phyloP scores from a whole-genome alignment of 2,888 invertebrate species.

The Ischnus inquisitorius region DNA sequence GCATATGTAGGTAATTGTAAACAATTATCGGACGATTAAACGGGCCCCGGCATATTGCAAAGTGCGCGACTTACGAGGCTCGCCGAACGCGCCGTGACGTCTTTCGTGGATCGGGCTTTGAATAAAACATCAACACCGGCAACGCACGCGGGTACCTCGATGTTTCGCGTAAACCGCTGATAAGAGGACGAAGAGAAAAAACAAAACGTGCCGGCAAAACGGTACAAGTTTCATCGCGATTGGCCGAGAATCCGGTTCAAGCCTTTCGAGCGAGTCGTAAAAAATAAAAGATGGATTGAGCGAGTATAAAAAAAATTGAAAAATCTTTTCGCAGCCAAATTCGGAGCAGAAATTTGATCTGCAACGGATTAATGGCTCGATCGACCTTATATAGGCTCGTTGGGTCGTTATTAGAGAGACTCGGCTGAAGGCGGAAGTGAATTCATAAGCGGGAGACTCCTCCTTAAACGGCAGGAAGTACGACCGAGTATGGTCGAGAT shows the following conservation, averaged over 20 bases:
- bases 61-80: not conserved
- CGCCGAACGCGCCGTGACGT: not conserved
- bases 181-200: conserved; percentile 25
- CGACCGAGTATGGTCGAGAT: conserved; percentile 57
- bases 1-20: conserved; percentile 65
- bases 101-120: conserved; percentile 18
- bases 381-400: not conserved
- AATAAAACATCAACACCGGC: conserved; percentile 30
- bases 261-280: not conserved
- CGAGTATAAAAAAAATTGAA: not conserved
- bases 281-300: not conserved
- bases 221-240: conserved; percentile 14
- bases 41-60: conserved; percentile 20
- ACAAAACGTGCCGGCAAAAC: conserved; percentile 35
- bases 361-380: no score
- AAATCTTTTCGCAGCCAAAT: not conserved
- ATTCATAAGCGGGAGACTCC: conserved; percentile 33
- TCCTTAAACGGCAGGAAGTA: conserved; percentile 64
- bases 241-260: conserved; percentile 14
- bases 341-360: not conserved
- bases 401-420: not conserved
- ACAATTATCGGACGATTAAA: conserved; percentile 64
- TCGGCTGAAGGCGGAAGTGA: conserved; percentile 60
- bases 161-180: conserved; percentile 9
- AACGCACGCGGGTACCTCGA: conserved; percentile 17